Evolutionary conservation across 1,140 invertebrate genomes (phyloP).

Genomic region (Mercenaria mercenaria): DNA sequence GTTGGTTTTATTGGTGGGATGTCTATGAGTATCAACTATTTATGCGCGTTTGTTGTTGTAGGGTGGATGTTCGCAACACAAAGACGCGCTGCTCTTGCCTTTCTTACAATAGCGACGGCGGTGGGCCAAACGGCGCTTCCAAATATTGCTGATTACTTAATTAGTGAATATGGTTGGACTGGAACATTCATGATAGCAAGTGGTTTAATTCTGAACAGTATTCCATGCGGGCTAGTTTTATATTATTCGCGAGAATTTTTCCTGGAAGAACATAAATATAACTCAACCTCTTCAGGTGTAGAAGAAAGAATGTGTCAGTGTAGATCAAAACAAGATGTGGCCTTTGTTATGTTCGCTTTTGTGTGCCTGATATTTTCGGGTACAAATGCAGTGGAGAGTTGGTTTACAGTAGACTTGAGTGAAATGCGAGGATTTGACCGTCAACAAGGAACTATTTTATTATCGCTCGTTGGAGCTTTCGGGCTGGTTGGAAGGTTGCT

Average conservation of each 20-base stretch:
- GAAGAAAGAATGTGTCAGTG: constrained; percentile 14
- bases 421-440: constrained; percentile 34
- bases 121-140: constrained; percentile 22
- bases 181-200: constrained; percentile 16
- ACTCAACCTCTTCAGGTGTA: too few relatives aligned
- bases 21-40: constrained; percentile 47
- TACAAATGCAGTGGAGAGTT: constrained; percentile 30
- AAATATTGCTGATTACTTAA: not conserved
- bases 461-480: constrained; percentile 23
- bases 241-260: constrained; percentile 27
- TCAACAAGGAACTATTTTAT: constrained; percentile 43
- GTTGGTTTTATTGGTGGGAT: constrained; percentile 42
- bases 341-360: constrained; percentile 16
- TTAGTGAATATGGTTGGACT: not conserved
- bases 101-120: constrained; percentile 41
- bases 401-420: constrained; percentile 55
- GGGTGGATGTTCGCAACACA: constrained; percentile 39
- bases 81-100: constrained; percentile 31
- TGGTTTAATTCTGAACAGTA: constrained; percentile 14
- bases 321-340: constrained; percentile 44
- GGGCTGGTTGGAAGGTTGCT: constrained; percentile 19
- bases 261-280: not conserved
- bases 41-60: constrained; percentile 41
- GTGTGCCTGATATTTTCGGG: constrained; percentile 28
- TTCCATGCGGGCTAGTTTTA: constrained; percentile 47